A percentile compares a stretch with the other conserved stretches of the same genome.
phyloP scores from a whole-genome alignment of 2,113 vertebrate genomes.

The Phycodurus eques region DNA sequence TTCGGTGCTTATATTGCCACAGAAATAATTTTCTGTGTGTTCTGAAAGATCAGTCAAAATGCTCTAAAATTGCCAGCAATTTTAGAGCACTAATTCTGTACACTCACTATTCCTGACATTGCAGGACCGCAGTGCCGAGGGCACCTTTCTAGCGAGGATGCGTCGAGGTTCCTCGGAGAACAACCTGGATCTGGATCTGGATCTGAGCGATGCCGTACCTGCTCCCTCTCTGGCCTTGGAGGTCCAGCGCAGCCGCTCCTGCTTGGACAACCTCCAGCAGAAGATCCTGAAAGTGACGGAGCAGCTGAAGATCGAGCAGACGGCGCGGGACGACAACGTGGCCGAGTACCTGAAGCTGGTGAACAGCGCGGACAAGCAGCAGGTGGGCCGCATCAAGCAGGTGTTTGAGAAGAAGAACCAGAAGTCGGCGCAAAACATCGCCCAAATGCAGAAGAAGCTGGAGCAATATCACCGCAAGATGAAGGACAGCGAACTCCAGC shows the following conservation, averaged over 20 bases:
- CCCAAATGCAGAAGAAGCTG: conserved; percentile 93
- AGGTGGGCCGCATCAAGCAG: conserved; percentile 91
- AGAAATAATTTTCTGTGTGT: too few relatives aligned
- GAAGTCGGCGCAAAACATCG: conserved; percentile 90
- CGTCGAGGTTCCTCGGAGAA: conserved; percentile 80
- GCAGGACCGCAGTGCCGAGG: conserved; percentile 82
- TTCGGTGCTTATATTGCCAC: too few relatives aligned
- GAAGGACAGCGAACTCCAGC: conserved; percentile 82
- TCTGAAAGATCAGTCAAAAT: too few relatives aligned
- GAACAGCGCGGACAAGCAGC: conserved; percentile 92
- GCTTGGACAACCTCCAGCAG: conserved; percentile 91
- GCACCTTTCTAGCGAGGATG: conserved; percentile 55
- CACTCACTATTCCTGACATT: neutral
- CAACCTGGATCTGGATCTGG: conserved; percentile 69
- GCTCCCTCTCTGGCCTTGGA: conserved; percentile 67
- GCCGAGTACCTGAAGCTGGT: conserved; percentile 94
- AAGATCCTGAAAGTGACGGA: conserved; percentile 96
- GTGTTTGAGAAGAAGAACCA: conserved; percentile 99
- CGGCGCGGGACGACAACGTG: conserved; percentile 88
- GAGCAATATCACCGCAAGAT: conserved; percentile 92
- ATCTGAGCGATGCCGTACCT: conserved; percentile 38
- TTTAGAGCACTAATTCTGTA: neutral
- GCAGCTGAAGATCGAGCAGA: conserved; percentile 95
- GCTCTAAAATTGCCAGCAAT: too few relatives aligned
- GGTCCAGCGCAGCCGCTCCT: conserved; percentile 82